Percentiles rank a stretch among this genome's conserved stretches.
These are phyloP conservation scores for Oryctolagus cuniculus DNA, from an alignment of 2,113 vertebrate genomes.

Conservation along the genomic window mOryCun1.1 NC_091451.1:12618501-12619000, in stretches of 20 bases:
- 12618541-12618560: background rate
- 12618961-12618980: background rate
- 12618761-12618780: background rate
- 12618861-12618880: constrained; percentile 22
- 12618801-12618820: constrained; percentile 12
- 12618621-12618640: constrained; percentile 35
- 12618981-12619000: constrained; percentile 3
- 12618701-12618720: constrained; percentile 12
- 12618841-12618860: constrained; percentile 18
- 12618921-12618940: constrained; percentile 3
- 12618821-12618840: constrained; percentile 2
- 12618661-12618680: background rate
- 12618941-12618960: background rate
- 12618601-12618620: constrained; percentile 11
- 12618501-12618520: background rate
- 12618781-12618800: constrained; percentile 25
- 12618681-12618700: background rate
- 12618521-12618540: background rate
- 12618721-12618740: constrained; percentile 25
- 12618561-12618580: background rate
- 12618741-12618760: background rate
- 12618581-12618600: constrained; percentile 15
- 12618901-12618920: background rate
- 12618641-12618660: background rate
- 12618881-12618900: constrained; percentile 13